Base-by-base conservation (phyloP, 2,888 invertebrate genomes). In the Nineta flava region DNA sequence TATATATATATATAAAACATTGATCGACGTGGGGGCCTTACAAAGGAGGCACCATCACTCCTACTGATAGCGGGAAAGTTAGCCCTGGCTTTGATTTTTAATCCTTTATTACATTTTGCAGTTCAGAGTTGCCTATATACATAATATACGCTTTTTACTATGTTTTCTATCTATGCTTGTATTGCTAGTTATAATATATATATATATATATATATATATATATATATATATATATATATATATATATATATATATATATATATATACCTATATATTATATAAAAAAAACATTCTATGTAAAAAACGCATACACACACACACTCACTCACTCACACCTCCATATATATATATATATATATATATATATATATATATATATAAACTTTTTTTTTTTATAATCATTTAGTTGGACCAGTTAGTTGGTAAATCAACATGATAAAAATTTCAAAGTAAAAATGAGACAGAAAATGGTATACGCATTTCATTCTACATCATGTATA, bases 81-180 rank as follows among this genome's bases (percentile, higher is more conserved):
- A 48, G 48, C 48, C 48, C 48, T 41, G 42, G 48, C 48, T 48
- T 48, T 48, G 48, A 48, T 48, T 48, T 48, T 48, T 48, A 48
- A 48, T 48, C 48, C 48, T 48, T 48, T 48, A 48, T 48, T 48
- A 48, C 48, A 48, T 48, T 48, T 48, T 34, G 41, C 35, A 44
- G 44, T 44, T 44, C 44, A 26, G 26, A 44, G 44, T 26, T 26
- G 26, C 44, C 7, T n/a, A 12, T 15, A 26, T 26, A 21, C 13
- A 21, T 26, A 21, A 26, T 26, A 44, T 13, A 19, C 12, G 15
- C 26, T 26, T 26, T 26, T 26, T 26, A 5, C 26, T 26, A 6
- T 26, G 7, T 26, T 26, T 5, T 10, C 12, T 43, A 12, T 17
- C 21, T 16, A 44, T 26, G 3, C 6, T 9, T 38, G 19, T 26